Percentiles rank a stretch among this genome's conserved stretches.
Evolutionary conservation across 2,888 invertebrate genomes (phyloP).

Genomic region (Ennomos erosarius): DNA sequence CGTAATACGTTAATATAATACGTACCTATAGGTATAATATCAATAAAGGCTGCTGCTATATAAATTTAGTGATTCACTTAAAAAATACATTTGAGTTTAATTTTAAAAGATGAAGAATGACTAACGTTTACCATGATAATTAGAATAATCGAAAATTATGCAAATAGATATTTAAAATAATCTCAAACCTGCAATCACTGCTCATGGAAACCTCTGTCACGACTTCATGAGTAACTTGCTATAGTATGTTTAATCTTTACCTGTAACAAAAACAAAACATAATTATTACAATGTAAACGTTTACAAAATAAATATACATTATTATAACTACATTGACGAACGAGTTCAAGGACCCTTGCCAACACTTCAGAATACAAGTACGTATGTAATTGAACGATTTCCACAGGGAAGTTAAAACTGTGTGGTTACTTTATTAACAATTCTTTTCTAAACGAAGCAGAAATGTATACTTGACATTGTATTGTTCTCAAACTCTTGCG

Average conservation of each 20-base stretch:
- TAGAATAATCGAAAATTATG: no score
- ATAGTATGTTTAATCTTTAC: constrained; percentile 51
- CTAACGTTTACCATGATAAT: no score
- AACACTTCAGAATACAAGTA: constrained; percentile 15
- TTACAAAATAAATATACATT: constrained; percentile 40
- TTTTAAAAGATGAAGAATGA: no score
- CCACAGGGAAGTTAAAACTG: constrained; percentile 51
- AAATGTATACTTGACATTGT: constrained; percentile 54
- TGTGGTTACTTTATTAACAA: constrained; percentile 53
- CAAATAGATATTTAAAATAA: not conserved
- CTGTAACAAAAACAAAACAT: constrained; percentile 56
- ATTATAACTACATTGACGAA: constrained; percentile 41
- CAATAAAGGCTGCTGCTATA: no score
- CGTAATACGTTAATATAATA: no score
- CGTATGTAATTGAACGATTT: constrained; percentile 20
- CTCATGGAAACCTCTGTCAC: constrained; percentile 20
- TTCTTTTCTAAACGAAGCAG: constrained; percentile 50
- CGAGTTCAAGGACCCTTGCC: constrained; percentile 50
- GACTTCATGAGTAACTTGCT: constrained; percentile 12
- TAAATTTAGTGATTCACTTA: no score
- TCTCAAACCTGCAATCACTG: constrained; percentile 39
- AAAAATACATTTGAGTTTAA: no score
- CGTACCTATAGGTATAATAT: no score
- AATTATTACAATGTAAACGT: constrained; percentile 45
- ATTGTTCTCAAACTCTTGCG: constrained; percentile 48